These are phyloP conservation scores for Hoplostethus atlanticus DNA, from an alignment of 2,797 vertebrate genomes.

Conservation along the genomic window DNA sequence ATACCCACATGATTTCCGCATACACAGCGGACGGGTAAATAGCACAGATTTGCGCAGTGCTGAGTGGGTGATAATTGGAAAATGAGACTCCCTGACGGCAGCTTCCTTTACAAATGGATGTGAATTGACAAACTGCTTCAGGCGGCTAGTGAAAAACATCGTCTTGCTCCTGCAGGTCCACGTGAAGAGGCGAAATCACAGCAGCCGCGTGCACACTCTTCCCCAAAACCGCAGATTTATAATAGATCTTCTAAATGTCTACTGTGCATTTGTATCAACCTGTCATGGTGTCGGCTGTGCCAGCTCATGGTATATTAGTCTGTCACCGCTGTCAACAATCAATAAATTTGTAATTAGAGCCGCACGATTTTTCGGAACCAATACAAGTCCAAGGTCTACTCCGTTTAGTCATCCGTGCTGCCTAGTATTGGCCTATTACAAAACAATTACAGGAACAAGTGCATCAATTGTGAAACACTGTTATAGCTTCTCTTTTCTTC, in stretches of 20 bases:
- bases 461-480: no score
- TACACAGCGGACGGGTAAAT: neutral
- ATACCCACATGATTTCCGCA: neutral
- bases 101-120: conserved; percentile 15
- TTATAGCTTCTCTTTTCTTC: conserved; percentile 1
- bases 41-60: neutral
- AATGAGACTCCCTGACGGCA: conserved; percentile 16
- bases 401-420: neutral
- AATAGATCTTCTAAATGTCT: no score
- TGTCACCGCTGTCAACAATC: no score
- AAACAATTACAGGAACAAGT: conserved; percentile 1
- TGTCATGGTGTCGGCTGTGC: neutral
- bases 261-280: neutral
- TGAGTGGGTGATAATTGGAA: conserved; percentile 5
- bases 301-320: neutral
- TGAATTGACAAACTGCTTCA: conserved; percentile 26
- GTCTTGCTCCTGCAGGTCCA: conserved; percentile 12
- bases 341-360: no score
- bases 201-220: neutral
- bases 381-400: neutral
- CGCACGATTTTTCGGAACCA: no score
- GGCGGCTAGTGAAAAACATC: conserved; percentile 33
- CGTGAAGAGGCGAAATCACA: neutral
- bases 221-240: neutral
- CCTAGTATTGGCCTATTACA: neutral